Evolutionary conservation across 1,140 invertebrate genomes (phyloP).

Genomic region (Drosophila parvula): DNA sequence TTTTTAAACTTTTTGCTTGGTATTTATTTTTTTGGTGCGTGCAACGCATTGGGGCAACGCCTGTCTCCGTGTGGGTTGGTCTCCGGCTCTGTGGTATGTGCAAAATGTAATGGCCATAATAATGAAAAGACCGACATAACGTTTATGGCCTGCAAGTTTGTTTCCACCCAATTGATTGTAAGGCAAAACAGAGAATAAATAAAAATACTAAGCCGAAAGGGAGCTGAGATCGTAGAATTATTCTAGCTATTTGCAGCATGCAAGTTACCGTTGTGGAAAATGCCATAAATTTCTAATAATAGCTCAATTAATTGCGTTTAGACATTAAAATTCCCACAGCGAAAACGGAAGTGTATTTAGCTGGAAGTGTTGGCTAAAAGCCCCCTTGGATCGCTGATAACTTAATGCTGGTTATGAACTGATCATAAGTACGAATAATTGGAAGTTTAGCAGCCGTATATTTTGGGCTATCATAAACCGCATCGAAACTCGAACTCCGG

Average conservation of each 20-base stretch:
- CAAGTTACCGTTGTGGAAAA: constrained; percentile 36
- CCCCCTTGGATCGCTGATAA: constrained; percentile 22
- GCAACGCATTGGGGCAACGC: constrained; percentile 54
- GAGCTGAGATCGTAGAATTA: constrained; percentile 29
- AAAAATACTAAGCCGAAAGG: constrained; percentile 21
- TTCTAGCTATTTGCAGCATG: constrained; percentile 40
- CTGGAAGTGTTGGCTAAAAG: constrained; percentile 15
- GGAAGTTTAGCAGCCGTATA: constrained; percentile 17
- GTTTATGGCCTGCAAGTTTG: constrained; percentile 49
- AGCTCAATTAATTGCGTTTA: constrained; percentile 32
- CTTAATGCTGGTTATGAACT: constrained; percentile 38
- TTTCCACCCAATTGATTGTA: constrained; percentile 11
- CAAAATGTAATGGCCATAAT: constrained; percentile 79
- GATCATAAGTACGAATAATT: constrained; percentile 38
- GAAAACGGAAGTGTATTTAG: constrained; percentile 34
- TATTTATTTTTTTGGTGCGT: constrained; percentile 51
- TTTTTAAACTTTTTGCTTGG: constrained; percentile 16
- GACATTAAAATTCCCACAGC: constrained; percentile 31
- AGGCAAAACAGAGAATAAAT: not conserved
- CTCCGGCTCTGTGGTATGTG: constrained; percentile 62
- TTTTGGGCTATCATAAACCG: constrained; percentile 33
- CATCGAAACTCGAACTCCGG: constrained; percentile 21
- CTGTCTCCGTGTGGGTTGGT: constrained; percentile 54
- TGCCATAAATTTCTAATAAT: constrained; percentile 34
- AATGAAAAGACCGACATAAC: constrained; percentile 63